Percentiles rank a stretch among this genome's conserved stretches.
phyloP scores from a whole-genome alignment of 2,797 vertebrate genomes.

The Choloepus didactylus region DNA sequence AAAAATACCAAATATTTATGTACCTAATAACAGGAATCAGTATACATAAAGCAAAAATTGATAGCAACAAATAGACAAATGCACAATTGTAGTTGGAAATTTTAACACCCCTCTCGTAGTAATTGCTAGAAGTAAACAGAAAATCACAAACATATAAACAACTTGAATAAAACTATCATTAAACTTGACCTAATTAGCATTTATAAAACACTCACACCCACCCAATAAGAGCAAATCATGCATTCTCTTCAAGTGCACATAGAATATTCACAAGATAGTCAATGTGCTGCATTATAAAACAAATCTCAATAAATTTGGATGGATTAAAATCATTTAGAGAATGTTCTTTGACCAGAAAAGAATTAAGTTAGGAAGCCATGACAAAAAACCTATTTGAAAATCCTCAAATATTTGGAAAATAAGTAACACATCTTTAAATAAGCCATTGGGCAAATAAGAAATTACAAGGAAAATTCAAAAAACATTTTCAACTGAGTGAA shows the following conservation, averaged over 20 bases:
- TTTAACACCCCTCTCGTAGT: not conserved
- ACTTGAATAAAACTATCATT: not conserved
- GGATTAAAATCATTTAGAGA: not conserved
- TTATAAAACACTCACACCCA: not conserved
- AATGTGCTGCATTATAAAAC: not conserved
- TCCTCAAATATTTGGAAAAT: conserved; percentile 31
- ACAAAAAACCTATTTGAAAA: conserved; percentile 11
- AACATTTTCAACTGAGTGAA: conserved; percentile 32
- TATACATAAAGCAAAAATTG: not conserved
- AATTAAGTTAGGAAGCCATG: conserved; percentile 5
- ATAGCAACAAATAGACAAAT: not conserved
- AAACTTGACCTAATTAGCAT: not conserved
- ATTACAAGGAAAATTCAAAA: not conserved
- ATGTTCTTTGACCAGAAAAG: not conserved
- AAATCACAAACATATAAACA: not conserved
- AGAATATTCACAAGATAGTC: not conserved
- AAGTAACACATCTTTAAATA: not conserved
- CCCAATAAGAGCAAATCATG: not conserved
- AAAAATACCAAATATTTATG: not conserved
- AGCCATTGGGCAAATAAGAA: conserved; percentile 2
- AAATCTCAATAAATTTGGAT: not conserved
- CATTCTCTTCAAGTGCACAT: not conserved
- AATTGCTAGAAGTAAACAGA: not conserved
- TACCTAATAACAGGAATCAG: not conserved
- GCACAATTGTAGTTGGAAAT: not conserved